These are phyloP conservation scores for Himalopsyche anomala DNA, from an alignment of 2,888 invertebrate species.

Conservation along the genomic window DNA sequence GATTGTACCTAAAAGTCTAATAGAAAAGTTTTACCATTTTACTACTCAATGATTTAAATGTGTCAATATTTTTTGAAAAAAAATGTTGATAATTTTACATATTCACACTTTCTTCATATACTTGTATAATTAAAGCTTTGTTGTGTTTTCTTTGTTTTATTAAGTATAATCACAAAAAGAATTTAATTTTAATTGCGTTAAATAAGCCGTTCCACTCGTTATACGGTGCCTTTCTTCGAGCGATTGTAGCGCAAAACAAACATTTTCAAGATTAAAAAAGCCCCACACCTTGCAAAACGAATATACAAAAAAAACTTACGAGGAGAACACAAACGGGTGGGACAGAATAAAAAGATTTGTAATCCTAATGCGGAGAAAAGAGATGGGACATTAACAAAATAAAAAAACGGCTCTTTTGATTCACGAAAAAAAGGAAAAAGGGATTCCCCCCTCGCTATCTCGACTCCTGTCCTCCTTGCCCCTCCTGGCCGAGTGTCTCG, in stretches of 20 bases:
- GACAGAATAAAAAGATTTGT: constrained; percentile 51
- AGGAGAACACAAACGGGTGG: constrained; percentile 37
- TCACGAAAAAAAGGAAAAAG: constrained; percentile 63
- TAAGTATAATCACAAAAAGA: constrained; percentile 60
- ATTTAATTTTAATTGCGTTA: constrained; percentile 76
- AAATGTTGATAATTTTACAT: too few relatives aligned
- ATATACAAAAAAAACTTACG: constrained; percentile 29
- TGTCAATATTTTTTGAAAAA: too few relatives aligned
- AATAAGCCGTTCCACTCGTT: constrained; percentile 55
- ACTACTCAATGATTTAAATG: too few relatives aligned
- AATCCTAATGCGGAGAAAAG: constrained; percentile 53
- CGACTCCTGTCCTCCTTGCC: constrained; percentile 41
- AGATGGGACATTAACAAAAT: constrained; percentile 63
- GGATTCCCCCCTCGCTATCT: constrained; percentile 46
- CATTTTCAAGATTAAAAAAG: constrained; percentile 59
- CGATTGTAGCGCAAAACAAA: constrained; percentile 60
- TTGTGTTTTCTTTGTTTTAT: too few relatives aligned
- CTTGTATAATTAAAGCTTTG: too few relatives aligned
- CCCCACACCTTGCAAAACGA: constrained; percentile 47
- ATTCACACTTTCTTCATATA: too few relatives aligned
- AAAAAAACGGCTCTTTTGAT: constrained; percentile 65
- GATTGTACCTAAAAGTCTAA: too few relatives aligned
- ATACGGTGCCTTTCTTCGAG: constrained; percentile 4
- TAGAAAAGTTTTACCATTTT: too few relatives aligned
- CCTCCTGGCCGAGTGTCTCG: constrained; percentile 54